Base-by-base conservation (phyloP, 1,140 invertebrate genomes). In the Belonocnema kinseyi region DNA sequence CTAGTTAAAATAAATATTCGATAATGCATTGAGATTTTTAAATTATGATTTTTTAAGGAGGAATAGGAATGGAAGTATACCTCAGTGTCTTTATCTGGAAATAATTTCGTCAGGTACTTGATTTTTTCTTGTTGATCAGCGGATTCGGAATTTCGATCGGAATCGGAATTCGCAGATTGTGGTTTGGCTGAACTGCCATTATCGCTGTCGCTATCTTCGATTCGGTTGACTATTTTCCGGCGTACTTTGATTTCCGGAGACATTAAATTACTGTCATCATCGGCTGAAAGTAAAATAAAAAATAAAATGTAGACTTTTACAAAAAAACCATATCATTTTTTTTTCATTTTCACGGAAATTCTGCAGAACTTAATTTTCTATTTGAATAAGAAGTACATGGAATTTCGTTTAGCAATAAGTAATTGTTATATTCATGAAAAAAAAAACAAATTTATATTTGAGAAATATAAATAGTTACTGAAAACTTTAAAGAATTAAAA, bases 201-300 rank as follows among this genome's bases (percentile, higher is more conserved):
- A 77, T 91, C 90, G 56, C 89, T 90, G 17, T 91, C 90, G 58
- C 88, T 90, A 33, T 91, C 90, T 76, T 86, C 89, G 66, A 91
- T 91, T 6, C 90, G 83, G 77, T 91, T 89, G 8, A 90, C 82
- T 26, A 77, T 0, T 73, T 88, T 91, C 6, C 90, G 86, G 16
- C 88, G 78, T 7, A 84, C 75, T 33, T 83, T 86, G 33, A 84
- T 74, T 12, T 91, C 88, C 16, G 88, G 78, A 76, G 72, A 77
- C 66, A 77, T 79, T 46, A 86, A 71, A 75, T 90, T 90, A 56
- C 88, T 90, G 53, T 83, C 82, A 46, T 83, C 82, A 52, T 83
- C 82, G 74, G 82, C 82, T 83, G 17, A 7, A 77, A 80, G 12
- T 16, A 73, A 53, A 53, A 19, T 53, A 40, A n/a, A 56, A 50